phyloP scores from a whole-genome alignment of 92 coral and sea anemone species.

The Paragorgia papillata region DNA sequence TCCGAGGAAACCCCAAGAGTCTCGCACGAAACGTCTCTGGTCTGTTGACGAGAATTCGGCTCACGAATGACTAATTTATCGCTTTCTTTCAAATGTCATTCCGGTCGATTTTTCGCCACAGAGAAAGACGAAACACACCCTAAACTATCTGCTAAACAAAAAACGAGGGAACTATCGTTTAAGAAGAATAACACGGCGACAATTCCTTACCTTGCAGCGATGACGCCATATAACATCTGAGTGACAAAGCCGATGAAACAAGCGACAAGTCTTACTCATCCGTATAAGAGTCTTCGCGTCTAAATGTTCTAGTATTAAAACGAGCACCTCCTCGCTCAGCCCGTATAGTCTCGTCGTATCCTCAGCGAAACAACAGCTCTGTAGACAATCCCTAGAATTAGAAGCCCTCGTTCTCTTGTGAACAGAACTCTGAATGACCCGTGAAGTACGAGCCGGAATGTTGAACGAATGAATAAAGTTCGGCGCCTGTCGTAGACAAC shows the following conservation, averaged over 20 bases:
- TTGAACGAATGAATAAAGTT: constrained; percentile 31
- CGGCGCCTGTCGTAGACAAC: constrained; percentile 30
- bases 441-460: constrained; percentile 25
- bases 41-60: constrained; percentile 5
- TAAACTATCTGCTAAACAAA: neutral
- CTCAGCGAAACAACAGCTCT: constrained; percentile 16
- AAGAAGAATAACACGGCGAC: constrained; percentile 20
- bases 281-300: constrained; percentile 97
- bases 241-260: constrained; percentile 97
- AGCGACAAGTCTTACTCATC: constrained; percentile 96
- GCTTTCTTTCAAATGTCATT: constrained; percentile 28
- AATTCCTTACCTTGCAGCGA: constrained; percentile 96
- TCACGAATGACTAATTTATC: constrained; percentile 32
- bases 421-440: constrained; percentile 17
- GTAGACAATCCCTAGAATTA: neutral
- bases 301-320: constrained; percentile 96
- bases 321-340: constrained; percentile 98
- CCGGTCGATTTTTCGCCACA: neutral
- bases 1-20: constrained; percentile 45
- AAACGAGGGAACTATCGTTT: neutral
- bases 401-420: constrained; percentile 26
- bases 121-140: neutral
- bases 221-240: constrained; percentile 99
- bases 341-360: constrained; percentile 23
- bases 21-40: constrained; percentile 3